phyloP scores from a whole-genome alignment of 2,888 invertebrate genomes.

The Eurytoma californica region DNA sequence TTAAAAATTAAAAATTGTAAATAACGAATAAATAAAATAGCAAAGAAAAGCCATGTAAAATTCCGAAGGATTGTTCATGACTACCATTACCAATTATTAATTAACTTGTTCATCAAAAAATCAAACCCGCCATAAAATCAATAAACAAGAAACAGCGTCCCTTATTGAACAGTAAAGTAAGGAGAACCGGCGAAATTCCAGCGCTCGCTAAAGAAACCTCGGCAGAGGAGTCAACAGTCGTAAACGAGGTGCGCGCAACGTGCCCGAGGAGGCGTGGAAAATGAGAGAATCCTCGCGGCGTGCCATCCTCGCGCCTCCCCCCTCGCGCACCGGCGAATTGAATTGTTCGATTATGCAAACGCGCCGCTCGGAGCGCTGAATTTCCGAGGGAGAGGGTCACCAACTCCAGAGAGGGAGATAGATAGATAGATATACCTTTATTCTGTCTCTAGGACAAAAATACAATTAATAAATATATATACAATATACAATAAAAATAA shows the following conservation, averaged over 20 bases:
- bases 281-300: slow-evolving; percentile 12
- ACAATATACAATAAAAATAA: no score
- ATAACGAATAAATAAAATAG: no score
- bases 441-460: no score
- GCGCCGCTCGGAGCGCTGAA: slow-evolving; percentile 37
- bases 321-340: slow-evolving; percentile 55
- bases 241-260: slow-evolving; percentile 16
- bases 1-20: no score
- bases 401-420: slow-evolving; percentile 6
- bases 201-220: no score
- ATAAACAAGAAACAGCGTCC: slow-evolving; percentile 13
- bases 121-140: not conserved
- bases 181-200: no score
- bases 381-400: slow-evolving; percentile 30
- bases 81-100: no score
- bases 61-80: no score
- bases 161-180: not conserved
- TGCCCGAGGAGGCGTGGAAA: not conserved
- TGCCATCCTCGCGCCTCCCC: not conserved
- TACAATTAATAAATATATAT: no score
- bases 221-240: slow-evolving; percentile 12
- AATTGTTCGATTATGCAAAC: slow-evolving; percentile 66
- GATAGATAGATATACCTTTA: no score
- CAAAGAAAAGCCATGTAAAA: no score
- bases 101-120: no score